These are phyloP conservation scores for Myripristis murdjan DNA, from an alignment of 2,797 vertebrate genomes.

Conservation along the genomic window DNA sequence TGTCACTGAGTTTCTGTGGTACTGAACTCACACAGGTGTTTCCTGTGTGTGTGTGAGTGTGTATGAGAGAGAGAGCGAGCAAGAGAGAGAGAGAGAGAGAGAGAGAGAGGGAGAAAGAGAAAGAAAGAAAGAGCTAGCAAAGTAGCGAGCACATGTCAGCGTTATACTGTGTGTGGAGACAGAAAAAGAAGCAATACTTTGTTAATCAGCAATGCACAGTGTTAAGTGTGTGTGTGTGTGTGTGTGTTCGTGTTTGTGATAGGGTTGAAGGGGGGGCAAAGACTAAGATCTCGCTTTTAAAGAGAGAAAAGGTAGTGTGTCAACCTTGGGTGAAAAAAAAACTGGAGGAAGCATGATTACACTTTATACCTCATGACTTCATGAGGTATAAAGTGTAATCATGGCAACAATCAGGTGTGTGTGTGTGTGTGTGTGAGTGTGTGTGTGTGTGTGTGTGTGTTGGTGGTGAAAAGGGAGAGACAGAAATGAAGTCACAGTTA, in stretches of 20 bases:
- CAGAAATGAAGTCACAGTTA: too few species aligned
- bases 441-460: neutral
- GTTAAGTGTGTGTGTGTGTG: neutral
- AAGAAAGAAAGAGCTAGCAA: constrained; percentile 27
- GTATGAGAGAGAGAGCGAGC: constrained; percentile 43
- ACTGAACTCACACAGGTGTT: constrained; percentile 81
- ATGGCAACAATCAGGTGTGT: neutral
- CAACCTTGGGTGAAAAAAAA: neutral
- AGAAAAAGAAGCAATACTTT: neutral
- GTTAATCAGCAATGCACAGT: neutral
- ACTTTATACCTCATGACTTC: too few species aligned
- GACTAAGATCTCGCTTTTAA: too few species aligned
- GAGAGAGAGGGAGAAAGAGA: constrained; percentile 9
- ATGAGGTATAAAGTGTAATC: too few species aligned
- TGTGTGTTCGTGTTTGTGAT: too few species aligned
- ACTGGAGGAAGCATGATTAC: too few species aligned
- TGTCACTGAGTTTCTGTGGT: constrained; percentile 79
- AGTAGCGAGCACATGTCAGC: neutral
- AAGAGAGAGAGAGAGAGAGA: constrained; percentile 19
- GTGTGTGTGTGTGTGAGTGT: constrained; percentile 7
- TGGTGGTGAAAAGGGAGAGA: constrained; percentile 11
- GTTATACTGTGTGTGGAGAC: neutral
- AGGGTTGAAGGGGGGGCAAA: too few species aligned
- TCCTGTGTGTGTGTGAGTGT: constrained; percentile 78
- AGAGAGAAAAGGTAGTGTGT: neutral